A percentile compares a stretch with the other conserved stretches of the same genome.
Evolutionary conservation across 2,113 vertebrate genomes (phyloP).

Genomic region (Oplegnathus fasciatus): DNA sequence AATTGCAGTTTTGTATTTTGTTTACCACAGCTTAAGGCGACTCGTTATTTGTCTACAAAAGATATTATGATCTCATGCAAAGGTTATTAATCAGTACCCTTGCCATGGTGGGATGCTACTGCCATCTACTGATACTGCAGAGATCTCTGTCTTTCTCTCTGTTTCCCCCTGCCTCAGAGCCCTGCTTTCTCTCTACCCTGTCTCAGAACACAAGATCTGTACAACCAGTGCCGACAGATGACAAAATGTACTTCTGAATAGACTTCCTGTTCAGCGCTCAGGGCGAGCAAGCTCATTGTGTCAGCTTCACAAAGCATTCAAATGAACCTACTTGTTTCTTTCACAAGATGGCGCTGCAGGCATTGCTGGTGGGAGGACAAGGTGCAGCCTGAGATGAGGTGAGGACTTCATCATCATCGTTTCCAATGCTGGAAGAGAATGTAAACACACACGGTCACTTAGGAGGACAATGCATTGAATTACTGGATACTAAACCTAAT

Average conservation of each 20-base stretch:
- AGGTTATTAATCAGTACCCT: slow-evolving; percentile 37
- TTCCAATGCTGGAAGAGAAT: neutral
- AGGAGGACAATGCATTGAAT: neutral
- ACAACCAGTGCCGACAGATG: slow-evolving; percentile 16
- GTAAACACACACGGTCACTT: neutral
- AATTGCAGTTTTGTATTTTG: slow-evolving; percentile 53
- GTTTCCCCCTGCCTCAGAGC: neutral
- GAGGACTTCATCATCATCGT: neutral
- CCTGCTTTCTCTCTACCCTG: neutral
- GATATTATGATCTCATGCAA: slow-evolving; percentile 30
- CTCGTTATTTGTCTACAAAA: slow-evolving; percentile 44
- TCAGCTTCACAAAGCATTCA: neutral
- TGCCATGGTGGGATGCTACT: slow-evolving; percentile 73
- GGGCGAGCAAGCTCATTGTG: neutral
- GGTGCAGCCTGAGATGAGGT: neutral
- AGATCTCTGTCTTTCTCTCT: neutral
- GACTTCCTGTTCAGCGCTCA: slow-evolving; percentile 11
- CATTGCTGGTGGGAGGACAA: slow-evolving; percentile 15
- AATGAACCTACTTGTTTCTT: slow-evolving; percentile 36
- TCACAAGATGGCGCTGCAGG: slow-evolving; percentile 74
- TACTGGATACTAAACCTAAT: neutral
- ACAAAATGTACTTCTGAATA: slow-evolving; percentile 18
- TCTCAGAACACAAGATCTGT: slow-evolving; percentile 1
- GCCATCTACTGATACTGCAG: slow-evolving; percentile 73
- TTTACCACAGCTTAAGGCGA: slow-evolving; percentile 51